Percentiles rank a stretch among this genome's conserved stretches.
Evolutionary conservation across 1,140 invertebrate genomes (phyloP).

Genomic region (Stegodyphus mimosarum): DNA sequence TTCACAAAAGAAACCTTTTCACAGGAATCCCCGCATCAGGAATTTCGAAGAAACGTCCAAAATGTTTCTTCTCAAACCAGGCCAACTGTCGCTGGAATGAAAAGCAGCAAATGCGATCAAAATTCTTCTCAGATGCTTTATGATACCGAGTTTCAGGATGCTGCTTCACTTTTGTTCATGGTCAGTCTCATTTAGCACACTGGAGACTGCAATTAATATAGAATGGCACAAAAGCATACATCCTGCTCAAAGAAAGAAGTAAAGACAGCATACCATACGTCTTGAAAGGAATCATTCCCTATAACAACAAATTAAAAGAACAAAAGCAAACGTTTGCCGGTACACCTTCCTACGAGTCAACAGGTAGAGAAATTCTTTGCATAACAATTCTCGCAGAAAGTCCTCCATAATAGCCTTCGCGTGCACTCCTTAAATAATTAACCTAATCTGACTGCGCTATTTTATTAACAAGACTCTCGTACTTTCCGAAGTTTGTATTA

Average conservation of each 20-base stretch:
- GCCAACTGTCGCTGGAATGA: neutral
- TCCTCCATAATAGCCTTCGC: too few species aligned
- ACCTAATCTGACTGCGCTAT: too few species aligned
- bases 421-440: too few species aligned
- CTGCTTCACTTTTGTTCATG: conserved; percentile 13
- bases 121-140: neutral
- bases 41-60: neutral
- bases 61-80: neutral
- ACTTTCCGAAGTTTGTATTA: too few species aligned
- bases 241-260: neutral
- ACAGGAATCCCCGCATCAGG: neutral
- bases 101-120: neutral
- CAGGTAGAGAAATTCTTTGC: too few species aligned
- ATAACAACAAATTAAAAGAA: too few species aligned
- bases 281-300: too few species aligned
- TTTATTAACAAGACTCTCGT: too few species aligned
- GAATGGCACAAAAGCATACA: neutral
- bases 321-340: too few species aligned
- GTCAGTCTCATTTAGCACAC: neutral
- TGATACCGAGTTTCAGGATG: conserved; percentile 1
- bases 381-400: too few species aligned
- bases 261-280: too few species aligned
- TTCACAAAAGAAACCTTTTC: neutral
- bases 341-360: too few species aligned
- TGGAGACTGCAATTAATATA: neutral